Conservation (phyloP, 2,888 invertebrate species). For the Mythimna lalbum region DNA sequence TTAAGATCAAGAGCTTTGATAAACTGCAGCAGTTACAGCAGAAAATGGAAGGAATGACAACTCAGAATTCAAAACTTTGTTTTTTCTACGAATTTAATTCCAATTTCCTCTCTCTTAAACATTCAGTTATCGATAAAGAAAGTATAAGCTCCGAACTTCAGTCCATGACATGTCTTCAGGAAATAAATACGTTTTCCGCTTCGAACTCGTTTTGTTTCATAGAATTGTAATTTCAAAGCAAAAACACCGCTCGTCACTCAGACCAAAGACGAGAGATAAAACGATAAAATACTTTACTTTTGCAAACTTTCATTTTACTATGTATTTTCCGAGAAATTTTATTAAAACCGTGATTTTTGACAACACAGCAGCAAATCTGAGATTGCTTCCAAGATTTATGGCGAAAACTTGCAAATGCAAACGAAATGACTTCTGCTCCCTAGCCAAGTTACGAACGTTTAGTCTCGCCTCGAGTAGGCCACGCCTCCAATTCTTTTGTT, state of each 20-base stretch:
- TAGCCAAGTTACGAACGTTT: too few relatives aligned
- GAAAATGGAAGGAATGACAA: background rate
- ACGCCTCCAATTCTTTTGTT: too few relatives aligned
- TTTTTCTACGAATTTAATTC: too few relatives aligned
- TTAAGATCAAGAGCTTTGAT: too few relatives aligned
- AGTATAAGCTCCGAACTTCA: background rate
- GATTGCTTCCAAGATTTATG: conserved; percentile 62
- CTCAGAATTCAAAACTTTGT: background rate
- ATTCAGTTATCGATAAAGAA: background rate
- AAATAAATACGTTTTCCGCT: background rate
- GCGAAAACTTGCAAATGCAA: conserved; percentile 48
- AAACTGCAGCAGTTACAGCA: background rate
- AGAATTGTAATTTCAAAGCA: background rate
- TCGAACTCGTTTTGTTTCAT: too few relatives aligned
- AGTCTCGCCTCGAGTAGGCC: too few relatives aligned
- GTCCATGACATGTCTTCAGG: too few relatives aligned
- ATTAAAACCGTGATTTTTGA: conserved; percentile 72
- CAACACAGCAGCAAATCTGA: conserved; percentile 67
- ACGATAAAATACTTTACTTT: conserved; percentile 78
- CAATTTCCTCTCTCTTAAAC: background rate
- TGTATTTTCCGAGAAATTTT: conserved; percentile 77
- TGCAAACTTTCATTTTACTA: conserved; percentile 78
- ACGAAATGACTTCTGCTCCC: conserved; percentile 21
- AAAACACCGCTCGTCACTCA: conserved; percentile 50
- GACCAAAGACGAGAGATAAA: conserved; percentile 70